Conservation (phyloP, 1,140 invertebrate genomes). For the Sycophaga agraensis region DNA sequence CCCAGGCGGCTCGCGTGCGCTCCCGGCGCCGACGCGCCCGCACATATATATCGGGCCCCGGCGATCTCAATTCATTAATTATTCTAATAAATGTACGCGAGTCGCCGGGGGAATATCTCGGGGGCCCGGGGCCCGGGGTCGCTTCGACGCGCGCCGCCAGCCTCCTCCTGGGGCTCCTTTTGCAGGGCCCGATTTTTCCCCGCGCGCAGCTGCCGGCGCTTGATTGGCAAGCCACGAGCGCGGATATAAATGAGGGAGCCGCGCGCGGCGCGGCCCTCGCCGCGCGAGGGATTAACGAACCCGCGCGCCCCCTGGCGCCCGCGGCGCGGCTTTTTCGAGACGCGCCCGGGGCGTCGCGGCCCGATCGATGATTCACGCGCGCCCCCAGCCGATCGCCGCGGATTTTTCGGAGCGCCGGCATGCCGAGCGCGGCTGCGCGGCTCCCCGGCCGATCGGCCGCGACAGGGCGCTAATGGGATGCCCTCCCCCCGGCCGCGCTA, state of each 20-base stretch:
- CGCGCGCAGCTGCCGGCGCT: background rate
- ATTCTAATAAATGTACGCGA: conserved; percentile 30
- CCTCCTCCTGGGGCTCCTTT: background rate
- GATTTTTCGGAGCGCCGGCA: too few species aligned
- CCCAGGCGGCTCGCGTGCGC: conserved; percentile 9
- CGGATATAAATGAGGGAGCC: conserved; percentile 19
- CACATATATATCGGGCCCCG: conserved; percentile 15
- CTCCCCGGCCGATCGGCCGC: too few species aligned
- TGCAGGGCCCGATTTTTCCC: conserved; percentile 5
- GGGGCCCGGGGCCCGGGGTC: background rate
- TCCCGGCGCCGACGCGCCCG: conserved; percentile 9
- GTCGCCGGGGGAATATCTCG: background rate
- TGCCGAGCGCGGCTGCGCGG: too few species aligned
- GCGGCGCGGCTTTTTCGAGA: conserved; percentile 2
- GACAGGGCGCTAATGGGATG: too few species aligned
- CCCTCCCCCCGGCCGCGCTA: too few species aligned
- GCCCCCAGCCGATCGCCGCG: background rate
- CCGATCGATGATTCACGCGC: conserved; percentile 17
- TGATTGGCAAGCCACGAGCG: conserved; percentile 19
- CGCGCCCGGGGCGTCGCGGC: background rate
- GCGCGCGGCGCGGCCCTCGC: background rate
- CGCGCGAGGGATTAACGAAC: conserved; percentile 8
- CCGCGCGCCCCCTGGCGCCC: too few species aligned
- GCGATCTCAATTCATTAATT: conserved; percentile 32
- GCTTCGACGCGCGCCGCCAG: background rate